Evolutionary conservation across 2,113 vertebrate genomes (phyloP), one percentile per base, ranked within the genome.

Genomic region (Saimiri boliviensis): DNA sequence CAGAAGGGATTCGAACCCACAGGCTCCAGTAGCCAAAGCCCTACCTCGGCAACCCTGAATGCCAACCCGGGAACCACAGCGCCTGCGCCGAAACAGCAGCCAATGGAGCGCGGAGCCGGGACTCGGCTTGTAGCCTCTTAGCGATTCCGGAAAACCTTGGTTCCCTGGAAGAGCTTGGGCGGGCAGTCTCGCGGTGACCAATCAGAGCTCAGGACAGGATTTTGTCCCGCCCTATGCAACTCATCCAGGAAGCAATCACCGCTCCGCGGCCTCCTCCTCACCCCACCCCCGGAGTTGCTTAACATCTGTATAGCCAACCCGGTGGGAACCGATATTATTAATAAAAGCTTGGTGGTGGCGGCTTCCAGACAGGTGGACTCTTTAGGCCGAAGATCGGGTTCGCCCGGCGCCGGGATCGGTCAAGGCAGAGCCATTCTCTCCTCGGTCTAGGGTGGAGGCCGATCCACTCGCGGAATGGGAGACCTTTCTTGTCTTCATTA

Each of bases 1-100:
- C 35, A 96, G 30, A 49, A 2, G 45, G 91, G 91, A 98, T 92
- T 97, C 35, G 94, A 97, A 97, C 95, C 49, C 45, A 89, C 0
- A 2, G 20, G 93, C 14, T 86, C 60, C 93, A 47, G 80, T 30
- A 84, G 84, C 35, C 91, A 86, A 97, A 98, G 21, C 49, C 45
- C 93, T 84, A 88, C 63, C 70, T 90, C 81, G 7, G 81, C 66
- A 86, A 92, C 37, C 11, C 63, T 1, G 14, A 85, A 92, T 25
- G 19, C 42, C 82, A 12, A 85, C 5, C 76, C 45, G 63, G 42
- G 47, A 76, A 37, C 54, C 77, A 94, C 2, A 60, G 92, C 52
- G 92, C 92, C 83, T 90, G 93, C 85, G 49, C 37, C 0, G 5
- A 96, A n/a, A 42, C 32, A 83, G 30, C 68, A 93, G 49, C 96